Percentiles rank a stretch among this genome's conserved stretches.
These are phyloP conservation scores for Julus scandinavius DNA, from an alignment of 2,888 invertebrate genomes.

Conservation along the genomic window DNA sequence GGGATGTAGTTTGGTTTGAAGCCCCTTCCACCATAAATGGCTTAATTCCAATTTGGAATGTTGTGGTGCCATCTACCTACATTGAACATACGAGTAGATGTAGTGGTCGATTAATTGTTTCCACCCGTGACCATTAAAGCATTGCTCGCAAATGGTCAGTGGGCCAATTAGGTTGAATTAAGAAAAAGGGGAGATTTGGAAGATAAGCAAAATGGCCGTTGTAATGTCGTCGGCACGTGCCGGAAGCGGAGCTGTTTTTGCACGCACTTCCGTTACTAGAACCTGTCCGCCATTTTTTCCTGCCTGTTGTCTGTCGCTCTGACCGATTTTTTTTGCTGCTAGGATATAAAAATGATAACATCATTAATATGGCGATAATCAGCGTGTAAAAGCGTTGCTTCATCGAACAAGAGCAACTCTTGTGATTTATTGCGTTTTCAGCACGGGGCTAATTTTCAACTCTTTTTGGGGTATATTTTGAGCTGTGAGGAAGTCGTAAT, in stretches of 20 bases:
- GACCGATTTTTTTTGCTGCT: neutral
- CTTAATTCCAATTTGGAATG: neutral
- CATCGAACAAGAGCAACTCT: neutral
- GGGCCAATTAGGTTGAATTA: slow-evolving; percentile 26
- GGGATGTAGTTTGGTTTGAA: neutral
- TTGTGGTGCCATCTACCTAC: neutral
- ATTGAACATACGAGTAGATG: neutral
- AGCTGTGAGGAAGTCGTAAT: slow-evolving; percentile 27
- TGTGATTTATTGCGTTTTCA: slow-evolving; percentile 34
- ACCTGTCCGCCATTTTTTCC: slow-evolving; percentile 2
- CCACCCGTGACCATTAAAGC: neutral
- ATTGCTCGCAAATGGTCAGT: slow-evolving; percentile 30
- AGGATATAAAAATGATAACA: neutral
- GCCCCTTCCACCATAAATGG: neutral
- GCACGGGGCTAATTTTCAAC: slow-evolving; percentile 36
- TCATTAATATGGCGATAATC: slow-evolving; percentile 37
- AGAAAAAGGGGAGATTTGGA: slow-evolving; percentile 21
- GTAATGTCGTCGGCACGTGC: slow-evolving; percentile 23
- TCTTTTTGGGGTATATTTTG: neutral
- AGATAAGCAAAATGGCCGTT: slow-evolving; percentile 36
- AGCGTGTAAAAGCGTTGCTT: slow-evolving; percentile 16
- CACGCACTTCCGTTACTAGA: slow-evolving; percentile 33
- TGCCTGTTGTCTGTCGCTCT: neutral
- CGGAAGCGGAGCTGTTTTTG: neutral
- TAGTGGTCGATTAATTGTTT: neutral